phyloP scores from a whole-genome alignment of 1,140 invertebrate genomes.

The Probaryconus sp. region DNA sequence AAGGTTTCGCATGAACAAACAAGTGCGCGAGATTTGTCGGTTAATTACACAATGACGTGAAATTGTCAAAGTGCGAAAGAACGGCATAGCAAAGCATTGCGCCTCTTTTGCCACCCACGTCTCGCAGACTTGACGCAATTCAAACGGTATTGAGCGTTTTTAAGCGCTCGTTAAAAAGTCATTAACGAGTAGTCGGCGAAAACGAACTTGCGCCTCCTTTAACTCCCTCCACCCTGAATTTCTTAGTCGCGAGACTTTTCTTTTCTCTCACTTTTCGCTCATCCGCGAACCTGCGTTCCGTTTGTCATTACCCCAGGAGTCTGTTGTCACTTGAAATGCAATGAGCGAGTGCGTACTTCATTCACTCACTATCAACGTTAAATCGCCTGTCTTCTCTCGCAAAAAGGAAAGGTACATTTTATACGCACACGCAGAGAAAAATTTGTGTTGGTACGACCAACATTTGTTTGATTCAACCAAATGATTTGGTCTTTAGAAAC shows the following conservation, averaged over 20 bases:
- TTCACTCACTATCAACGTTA: too few species aligned
- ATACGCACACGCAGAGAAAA: too few species aligned
- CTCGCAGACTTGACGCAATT: constrained; percentile 28
- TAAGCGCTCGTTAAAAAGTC: constrained; percentile 65
- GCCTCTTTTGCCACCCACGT: constrained; percentile 14
- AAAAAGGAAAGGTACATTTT: too few species aligned
- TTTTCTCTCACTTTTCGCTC: constrained; percentile 19
- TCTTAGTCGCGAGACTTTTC: constrained; percentile 32
- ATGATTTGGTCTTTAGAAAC: too few species aligned
- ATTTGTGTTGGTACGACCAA: too few species aligned
- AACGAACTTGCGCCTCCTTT: constrained; percentile 55
- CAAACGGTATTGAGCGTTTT: constrained; percentile 36
- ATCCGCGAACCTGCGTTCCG: not conserved
- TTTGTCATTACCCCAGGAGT: constrained; percentile 7
- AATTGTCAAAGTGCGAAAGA: constrained; percentile 29
- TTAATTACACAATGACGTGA: constrained; percentile 46
- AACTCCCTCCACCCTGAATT: constrained; percentile 36
- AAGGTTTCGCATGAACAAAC: constrained; percentile 6
- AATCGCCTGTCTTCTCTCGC: too few species aligned
- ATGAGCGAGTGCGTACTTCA: too few species aligned
- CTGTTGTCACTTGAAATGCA: too few species aligned
- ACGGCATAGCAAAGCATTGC: not conserved
- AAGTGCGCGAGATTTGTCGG: constrained; percentile 14
- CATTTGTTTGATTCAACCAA: too few species aligned
- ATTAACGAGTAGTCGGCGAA: constrained; percentile 58